A percentile compares a stretch with the other conserved stretches of the same genome.
Evolutionary conservation across 2,113 vertebrate genomes (phyloP).

Genomic region (Alligator mississippiensis): DNA sequence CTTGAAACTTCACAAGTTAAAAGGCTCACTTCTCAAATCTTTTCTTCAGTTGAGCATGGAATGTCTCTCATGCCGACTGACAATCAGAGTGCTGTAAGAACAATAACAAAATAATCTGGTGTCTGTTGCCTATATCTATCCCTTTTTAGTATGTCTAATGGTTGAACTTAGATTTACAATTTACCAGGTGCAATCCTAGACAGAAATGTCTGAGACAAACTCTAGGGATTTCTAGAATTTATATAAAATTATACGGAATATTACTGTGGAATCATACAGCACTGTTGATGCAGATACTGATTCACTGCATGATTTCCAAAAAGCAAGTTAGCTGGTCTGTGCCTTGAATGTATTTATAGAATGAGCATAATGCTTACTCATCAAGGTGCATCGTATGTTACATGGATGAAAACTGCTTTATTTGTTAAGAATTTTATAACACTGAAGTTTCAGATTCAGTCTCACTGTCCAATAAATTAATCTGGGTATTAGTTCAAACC

Average conservation of each 20-base stretch:
- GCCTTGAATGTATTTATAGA: background rate
- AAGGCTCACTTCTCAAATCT: slow-evolving; percentile 16
- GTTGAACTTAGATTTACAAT: background rate
- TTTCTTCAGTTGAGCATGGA: background rate
- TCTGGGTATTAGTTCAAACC: background rate
- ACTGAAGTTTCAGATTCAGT: background rate
- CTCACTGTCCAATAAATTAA: background rate
- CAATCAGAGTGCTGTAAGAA: background rate
- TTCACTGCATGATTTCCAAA: background rate
- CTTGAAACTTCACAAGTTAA: background rate
- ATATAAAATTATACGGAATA: background rate
- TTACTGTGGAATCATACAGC: background rate
- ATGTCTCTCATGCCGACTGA: background rate
- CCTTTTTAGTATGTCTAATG: background rate
- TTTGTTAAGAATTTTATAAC: background rate
- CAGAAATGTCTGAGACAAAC: background rate
- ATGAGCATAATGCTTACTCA: background rate
- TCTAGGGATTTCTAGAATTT: background rate
- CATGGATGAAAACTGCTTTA: background rate
- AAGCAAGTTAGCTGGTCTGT: background rate
- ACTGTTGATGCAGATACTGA: background rate
- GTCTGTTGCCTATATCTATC: background rate
- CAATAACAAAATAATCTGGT: background rate
- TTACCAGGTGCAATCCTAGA: background rate
- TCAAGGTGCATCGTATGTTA: background rate